A percentile compares a stretch with the other conserved stretches of the same genome.
phyloP scores from a whole-genome alignment of 2,888 invertebrate species.

The Sphaerophoria rueppellii region DNA sequence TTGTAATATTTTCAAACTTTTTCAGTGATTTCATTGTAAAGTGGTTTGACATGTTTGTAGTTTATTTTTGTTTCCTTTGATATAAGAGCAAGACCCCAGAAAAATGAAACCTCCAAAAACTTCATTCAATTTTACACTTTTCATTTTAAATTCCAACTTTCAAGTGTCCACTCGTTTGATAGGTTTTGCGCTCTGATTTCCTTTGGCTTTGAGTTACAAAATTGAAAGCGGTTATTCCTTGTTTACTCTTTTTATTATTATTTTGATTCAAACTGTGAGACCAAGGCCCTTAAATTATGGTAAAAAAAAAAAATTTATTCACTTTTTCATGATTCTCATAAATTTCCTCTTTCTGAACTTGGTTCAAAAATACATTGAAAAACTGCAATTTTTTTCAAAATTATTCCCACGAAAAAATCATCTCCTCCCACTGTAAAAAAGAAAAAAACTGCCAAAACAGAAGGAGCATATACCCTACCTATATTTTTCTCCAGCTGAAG shows the following conservation, averaged over 20 bases:
- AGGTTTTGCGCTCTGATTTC: conserved; percentile 24
- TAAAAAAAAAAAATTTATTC: background rate
- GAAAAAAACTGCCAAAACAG: conserved; percentile 11
- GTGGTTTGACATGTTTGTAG: conserved; percentile 37
- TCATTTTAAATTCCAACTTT: too few species aligned
- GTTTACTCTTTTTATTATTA: background rate
- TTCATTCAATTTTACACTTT: too few species aligned
- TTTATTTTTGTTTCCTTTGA: conserved; percentile 3
- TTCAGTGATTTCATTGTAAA: conserved; percentile 11
- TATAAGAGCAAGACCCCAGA: too few species aligned
- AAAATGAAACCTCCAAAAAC: too few species aligned
- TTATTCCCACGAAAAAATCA: background rate
- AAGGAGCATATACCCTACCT: conserved; percentile 33
- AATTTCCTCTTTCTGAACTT: too few species aligned
- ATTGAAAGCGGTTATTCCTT: background rate
- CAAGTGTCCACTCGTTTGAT: background rate
- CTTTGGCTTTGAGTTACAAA: conserved; percentile 30
- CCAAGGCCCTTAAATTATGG: background rate
- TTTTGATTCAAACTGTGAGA: conserved; percentile 2
- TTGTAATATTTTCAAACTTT: conserved; percentile 39
- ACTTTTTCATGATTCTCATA: background rate
- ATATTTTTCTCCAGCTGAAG: conserved; percentile 22
- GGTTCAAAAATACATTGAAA: too few species aligned
- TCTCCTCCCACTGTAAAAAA: background rate
- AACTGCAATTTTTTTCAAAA: background rate